Conservation (phyloP, 2,797 vertebrate species). For the Lepilemur septentrionalis region DNA sequence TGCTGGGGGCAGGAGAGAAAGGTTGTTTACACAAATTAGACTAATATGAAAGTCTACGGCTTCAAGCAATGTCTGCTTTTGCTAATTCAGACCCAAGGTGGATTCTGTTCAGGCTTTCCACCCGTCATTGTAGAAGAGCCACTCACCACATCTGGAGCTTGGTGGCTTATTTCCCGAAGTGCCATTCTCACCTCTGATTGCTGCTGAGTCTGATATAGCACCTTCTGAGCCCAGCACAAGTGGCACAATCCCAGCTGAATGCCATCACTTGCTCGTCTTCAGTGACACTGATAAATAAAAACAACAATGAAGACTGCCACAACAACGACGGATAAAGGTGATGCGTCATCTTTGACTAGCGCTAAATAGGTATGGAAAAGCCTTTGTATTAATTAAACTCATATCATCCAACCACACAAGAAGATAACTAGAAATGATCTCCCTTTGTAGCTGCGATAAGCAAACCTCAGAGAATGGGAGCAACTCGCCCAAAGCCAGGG, state of each 20-base stretch:
- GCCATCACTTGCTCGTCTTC: neutral
- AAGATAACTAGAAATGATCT: neutral
- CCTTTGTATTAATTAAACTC: neutral
- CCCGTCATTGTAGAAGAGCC: neutral
- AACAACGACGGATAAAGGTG: accelerated
- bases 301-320: neutral
- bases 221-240: neutral
- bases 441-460: neutral
- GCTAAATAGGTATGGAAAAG: neutral
- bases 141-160: neutral
- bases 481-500: neutral
- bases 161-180: neutral
- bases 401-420: too few relatives aligned
- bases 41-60: neutral
- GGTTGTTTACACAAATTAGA: neutral
- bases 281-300: neutral
- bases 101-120: neutral
- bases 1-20: neutral
- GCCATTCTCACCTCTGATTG: neutral
- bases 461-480: neutral
- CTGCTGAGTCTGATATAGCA: accelerated
- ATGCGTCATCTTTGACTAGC: neutral
- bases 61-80: neutral
- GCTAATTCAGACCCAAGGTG: neutral
- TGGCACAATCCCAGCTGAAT: neutral